These are phyloP conservation scores for Tachina grossa DNA, from an alignment of 2,888 invertebrate species.

Conservation along the genomic window DNA sequence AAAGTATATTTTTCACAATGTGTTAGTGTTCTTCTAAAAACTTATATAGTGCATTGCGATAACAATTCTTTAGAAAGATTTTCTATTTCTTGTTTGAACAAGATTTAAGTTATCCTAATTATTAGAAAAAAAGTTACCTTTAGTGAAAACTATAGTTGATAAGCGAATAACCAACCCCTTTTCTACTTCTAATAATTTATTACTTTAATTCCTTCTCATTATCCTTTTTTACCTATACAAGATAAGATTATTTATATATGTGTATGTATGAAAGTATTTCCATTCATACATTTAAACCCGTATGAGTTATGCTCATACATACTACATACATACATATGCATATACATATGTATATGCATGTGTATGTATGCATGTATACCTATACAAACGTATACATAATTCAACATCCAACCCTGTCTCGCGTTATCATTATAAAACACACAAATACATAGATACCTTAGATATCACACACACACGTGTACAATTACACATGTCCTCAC, in stretches of 20 bases:
- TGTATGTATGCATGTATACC: slow-evolving; percentile 1
- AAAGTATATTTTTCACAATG: too few relatives aligned
- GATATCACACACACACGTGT: too few relatives aligned
- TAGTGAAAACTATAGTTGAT: slow-evolving; percentile 4
- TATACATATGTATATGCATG: neutral
- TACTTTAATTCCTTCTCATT: slow-evolving; percentile 64
- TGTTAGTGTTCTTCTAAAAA: too few relatives aligned
- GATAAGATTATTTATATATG: neutral
- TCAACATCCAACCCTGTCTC: slow-evolving; percentile 49
- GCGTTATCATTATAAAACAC: slow-evolving; percentile 32
- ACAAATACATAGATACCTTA: slow-evolving; percentile 2
- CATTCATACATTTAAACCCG: neutral
- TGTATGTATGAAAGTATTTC: neutral
- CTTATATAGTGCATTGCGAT: too few relatives aligned
- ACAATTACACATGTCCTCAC: neutral
- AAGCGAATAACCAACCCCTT: slow-evolving; percentile 58
- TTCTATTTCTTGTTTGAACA: neutral
- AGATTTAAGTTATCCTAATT: slow-evolving; percentile 2
- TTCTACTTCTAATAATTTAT: slow-evolving; percentile 60
- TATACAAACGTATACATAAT: slow-evolving; percentile 44
- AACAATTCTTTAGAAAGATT: too few relatives aligned
- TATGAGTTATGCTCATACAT: neutral
- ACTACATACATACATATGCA: too few relatives aligned
- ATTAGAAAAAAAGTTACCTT: slow-evolving; percentile 11
- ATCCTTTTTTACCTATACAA: slow-evolving; percentile 22